These are phyloP conservation scores for Coluber constrictor DNA, from an alignment of 2,797 vertebrate species.

Conservation along the genomic window DNA sequence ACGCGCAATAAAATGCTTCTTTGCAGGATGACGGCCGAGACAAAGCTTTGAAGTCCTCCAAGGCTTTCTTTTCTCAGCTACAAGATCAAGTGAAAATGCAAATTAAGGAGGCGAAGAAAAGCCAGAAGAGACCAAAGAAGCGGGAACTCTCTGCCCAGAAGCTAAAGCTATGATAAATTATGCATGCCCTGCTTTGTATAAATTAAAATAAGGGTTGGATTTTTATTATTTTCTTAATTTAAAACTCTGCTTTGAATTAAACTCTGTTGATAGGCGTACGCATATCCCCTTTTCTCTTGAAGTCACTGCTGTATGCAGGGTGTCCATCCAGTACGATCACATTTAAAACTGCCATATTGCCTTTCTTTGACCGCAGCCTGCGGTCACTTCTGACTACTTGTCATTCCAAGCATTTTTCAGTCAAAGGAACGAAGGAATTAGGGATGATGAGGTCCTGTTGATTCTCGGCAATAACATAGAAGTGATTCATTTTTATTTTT, in stretches of 20 bases:
- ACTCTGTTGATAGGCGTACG: neutral
- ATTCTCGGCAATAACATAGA: neutral
- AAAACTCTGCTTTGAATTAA: neutral
- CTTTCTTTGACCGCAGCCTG: neutral
- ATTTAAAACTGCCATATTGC: neutral
- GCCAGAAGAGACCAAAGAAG: constrained; percentile 80
- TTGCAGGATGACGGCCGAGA: constrained; percentile 92
- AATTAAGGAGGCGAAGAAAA: constrained; percentile 80
- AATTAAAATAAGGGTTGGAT: constrained; percentile 32
- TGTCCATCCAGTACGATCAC: neutral
- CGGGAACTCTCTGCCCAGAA: constrained; percentile 84
- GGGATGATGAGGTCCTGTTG: neutral
- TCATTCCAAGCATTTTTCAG: neutral
- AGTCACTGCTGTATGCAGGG: neutral
- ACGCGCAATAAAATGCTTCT: neutral
- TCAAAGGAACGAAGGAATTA: neutral
- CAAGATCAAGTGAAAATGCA: constrained; percentile 96
- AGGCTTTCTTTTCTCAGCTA: constrained; percentile 93
- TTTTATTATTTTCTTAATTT: neutral
- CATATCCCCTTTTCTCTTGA: neutral
- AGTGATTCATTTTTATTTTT: neutral
- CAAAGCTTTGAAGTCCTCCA: constrained; percentile 89
- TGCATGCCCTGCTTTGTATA: constrained; percentile 42
- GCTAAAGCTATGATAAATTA: constrained; percentile 82
- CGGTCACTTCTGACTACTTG: neutral